Percentiles rank a stretch among this genome's conserved stretches.
phyloP scores from a whole-genome alignment of 2,797 vertebrate species.

The Acanthurus tractus region DNA sequence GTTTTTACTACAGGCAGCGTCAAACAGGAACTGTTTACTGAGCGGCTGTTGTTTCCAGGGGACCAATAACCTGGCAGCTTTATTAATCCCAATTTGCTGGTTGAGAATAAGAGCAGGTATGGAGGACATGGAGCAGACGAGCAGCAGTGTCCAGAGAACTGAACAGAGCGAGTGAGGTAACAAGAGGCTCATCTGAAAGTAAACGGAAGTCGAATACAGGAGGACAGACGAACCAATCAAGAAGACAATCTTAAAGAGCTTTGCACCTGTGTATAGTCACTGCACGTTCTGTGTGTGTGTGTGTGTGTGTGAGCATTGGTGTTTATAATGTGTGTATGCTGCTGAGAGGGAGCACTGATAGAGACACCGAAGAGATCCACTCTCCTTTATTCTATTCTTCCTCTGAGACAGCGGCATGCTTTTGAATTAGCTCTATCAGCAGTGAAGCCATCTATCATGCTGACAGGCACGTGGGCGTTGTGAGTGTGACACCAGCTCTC shows the following conservation, averaged over 20 bases:
- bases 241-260: conserved; percentile 43
- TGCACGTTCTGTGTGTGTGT: conserved; percentile 14
- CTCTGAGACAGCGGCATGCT: conserved; percentile 59
- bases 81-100: conserved; percentile 74
- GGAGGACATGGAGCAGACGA: conserved; percentile 32
- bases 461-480: conserved; percentile 60
- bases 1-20: conserved; percentile 58
- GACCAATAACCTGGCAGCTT: conserved; percentile 55
- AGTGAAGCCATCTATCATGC: conserved; percentile 68
- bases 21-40: conserved; percentile 64
- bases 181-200: conserved; percentile 58
- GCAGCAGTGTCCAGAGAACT: conserved; percentile 1
- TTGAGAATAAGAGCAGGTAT: conserved; percentile 46
- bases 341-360: conserved; percentile 17
- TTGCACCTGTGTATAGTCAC: conserved; percentile 35
- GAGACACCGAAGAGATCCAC: conserved; percentile 42
- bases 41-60: conserved; percentile 51
- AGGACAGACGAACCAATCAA: conserved; percentile 50
- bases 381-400: conserved; percentile 50
- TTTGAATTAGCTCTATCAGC: conserved; percentile 73
- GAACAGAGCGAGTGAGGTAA: conserved; percentile 24
- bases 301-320: conserved; percentile 11
- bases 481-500: conserved; percentile 52
- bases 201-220: conserved; percentile 38
- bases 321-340: conserved; percentile 34